phyloP scores from a whole-genome alignment of 2,888 invertebrate genomes.

The Slavum lentiscoides region DNA sequence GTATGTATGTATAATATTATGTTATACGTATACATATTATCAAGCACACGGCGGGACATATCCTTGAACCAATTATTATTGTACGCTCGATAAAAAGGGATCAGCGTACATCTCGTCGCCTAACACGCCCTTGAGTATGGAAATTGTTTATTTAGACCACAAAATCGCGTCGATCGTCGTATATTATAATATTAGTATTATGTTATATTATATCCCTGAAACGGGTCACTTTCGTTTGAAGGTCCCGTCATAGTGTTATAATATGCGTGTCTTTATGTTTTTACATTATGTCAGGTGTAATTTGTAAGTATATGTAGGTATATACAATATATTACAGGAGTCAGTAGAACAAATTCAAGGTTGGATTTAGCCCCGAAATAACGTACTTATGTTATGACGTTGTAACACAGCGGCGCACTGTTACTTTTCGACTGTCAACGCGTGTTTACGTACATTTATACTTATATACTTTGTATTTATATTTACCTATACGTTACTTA shows the following conservation, averaged over 20 bases:
- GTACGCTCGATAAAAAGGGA: conserved; percentile 23
- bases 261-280: no score
- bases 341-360: conserved; percentile 52
- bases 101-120: background rate
- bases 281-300: background rate
- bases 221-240: conserved; percentile 50
- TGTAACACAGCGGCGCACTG: background rate
- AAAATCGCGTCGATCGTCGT: background rate
- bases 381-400: no score
- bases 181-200: no score
- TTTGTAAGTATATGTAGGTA: background rate
- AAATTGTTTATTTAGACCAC: conserved; percentile 11
- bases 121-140: conserved; percentile 24
- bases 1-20: no score
- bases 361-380: conserved; percentile 13
- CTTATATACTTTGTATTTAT: no score
- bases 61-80: conserved; percentile 47
- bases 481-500: no score
- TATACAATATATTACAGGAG: background rate
- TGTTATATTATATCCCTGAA: background rate
- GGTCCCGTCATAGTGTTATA: background rate
- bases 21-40: no score
- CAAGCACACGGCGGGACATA: background rate
- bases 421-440: no score
- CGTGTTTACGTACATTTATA: no score